Percentiles rank a stretch among this genome's conserved stretches.
Evolutionary conservation across 2,888 invertebrate species (phyloP).

Genomic region (Trachelus tabidus): DNA sequence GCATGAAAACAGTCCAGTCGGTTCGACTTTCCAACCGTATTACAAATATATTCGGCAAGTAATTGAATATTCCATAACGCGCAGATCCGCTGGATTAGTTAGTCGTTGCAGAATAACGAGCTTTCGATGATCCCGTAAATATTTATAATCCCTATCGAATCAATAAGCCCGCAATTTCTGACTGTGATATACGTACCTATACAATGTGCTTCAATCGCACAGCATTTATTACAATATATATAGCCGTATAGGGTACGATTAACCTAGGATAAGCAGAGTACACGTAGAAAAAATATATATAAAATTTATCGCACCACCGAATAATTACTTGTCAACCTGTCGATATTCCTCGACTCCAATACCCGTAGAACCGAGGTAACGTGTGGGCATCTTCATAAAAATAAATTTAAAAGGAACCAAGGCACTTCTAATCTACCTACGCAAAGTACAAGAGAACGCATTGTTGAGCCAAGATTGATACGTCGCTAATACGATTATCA

Average conservation of each 20-base stretch:
- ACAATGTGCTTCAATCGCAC: background rate
- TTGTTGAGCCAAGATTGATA: conserved; percentile 44
- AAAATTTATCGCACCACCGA: no score
- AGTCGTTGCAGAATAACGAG: background rate
- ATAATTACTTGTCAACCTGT: background rate
- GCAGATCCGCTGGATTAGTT: background rate
- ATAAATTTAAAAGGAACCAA: background rate
- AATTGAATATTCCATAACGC: conserved; percentile 7
- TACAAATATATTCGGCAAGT: conserved; percentile 3
- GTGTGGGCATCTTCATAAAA: background rate
- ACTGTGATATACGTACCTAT: background rate
- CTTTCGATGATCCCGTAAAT: conserved; percentile 3
- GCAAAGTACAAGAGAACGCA: background rate
- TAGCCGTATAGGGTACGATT: background rate
- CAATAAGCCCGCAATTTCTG: background rate
- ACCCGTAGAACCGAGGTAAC: background rate
- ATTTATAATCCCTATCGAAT: background rate
- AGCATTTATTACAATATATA: background rate
- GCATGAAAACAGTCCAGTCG: background rate
- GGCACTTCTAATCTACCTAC: background rate
- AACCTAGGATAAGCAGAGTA: background rate
- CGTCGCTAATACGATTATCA: conserved; percentile 51
- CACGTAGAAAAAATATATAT: background rate
- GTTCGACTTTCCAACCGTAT: background rate
- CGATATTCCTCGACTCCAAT: background rate